Conservation (phyloP, 1,140 invertebrate species). For the Metopolophium dirhodum region DNA sequence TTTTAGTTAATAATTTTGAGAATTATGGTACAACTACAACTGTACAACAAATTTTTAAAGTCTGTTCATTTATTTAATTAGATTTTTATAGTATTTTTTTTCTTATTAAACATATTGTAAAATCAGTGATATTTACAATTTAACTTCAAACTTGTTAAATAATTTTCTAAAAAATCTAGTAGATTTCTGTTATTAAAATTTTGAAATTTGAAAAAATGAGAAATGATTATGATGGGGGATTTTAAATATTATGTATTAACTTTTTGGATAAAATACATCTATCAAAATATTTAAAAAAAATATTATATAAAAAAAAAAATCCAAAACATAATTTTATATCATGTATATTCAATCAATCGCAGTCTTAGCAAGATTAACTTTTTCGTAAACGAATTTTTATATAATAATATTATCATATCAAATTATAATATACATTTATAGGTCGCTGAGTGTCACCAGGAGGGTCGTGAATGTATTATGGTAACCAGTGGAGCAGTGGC, state of each 20-base stretch:
- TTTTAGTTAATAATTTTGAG: too few species aligned
- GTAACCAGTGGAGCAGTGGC: slow-evolving; percentile 98
- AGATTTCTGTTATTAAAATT: neutral
- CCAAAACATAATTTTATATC: too few species aligned
- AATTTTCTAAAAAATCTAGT: neutral
- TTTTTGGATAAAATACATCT: neutral
- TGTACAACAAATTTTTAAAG: too few species aligned
- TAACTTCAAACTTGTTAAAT: neutral
- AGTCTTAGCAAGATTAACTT: too few species aligned
- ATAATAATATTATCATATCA: neutral
- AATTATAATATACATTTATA: slow-evolving; percentile 62
- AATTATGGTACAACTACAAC: too few species aligned
- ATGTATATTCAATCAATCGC: too few species aligned
- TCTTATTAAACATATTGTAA: too few species aligned
- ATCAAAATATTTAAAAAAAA: neutral
- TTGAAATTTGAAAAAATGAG: neutral
- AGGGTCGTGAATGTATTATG: slow-evolving; percentile 95
- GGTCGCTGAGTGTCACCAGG: slow-evolving; percentile 95
- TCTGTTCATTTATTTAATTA: too few species aligned
- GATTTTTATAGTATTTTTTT: too few species aligned
- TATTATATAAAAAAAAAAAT: neutral
- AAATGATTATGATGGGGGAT: neutral
- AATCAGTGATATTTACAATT: neutral
- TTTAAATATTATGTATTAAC: neutral
- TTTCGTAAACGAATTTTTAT: neutral